These are phyloP conservation scores for Vulpes vulpes DNA, from an alignment of 2,113 vertebrate genomes.

Conservation along the genomic window DNA sequence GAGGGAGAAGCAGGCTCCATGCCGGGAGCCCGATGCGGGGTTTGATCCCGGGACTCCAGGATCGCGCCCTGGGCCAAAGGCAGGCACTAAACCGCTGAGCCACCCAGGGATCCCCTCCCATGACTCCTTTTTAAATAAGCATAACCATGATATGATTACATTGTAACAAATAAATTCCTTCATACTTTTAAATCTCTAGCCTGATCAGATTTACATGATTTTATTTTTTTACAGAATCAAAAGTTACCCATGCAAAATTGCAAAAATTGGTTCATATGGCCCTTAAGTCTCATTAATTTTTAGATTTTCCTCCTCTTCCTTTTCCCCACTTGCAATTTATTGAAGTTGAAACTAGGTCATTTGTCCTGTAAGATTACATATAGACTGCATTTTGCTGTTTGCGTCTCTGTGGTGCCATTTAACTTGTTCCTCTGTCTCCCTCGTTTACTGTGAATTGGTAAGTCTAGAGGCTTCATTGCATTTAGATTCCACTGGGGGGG, in stretches of 20 bases:
- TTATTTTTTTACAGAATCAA: background rate
- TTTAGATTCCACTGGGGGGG: background rate
- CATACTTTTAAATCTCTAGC: background rate
- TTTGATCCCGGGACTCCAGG: too few species aligned
- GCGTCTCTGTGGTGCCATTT: background rate
- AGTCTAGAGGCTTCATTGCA: background rate
- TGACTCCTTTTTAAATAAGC: background rate
- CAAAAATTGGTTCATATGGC: background rate
- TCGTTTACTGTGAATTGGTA: background rate
- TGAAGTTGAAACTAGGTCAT: background rate
- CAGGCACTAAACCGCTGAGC: too few species aligned
- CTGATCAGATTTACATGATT: background rate
- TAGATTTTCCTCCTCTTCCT: background rate
- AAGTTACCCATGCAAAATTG: background rate
- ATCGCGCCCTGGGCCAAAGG: too few species aligned
- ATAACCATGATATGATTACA: background rate
- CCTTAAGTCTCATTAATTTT: background rate
- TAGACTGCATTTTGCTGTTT: background rate
- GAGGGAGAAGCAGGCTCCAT: too few species aligned
- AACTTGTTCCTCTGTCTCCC: background rate
- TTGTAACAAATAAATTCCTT: background rate
- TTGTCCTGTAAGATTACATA: background rate
- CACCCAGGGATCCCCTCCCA: too few species aligned
- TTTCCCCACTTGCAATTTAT: background rate
- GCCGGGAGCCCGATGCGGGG: too few species aligned